These are phyloP conservation scores for Saimiri boliviensis DNA, from an alignment of 2,113 vertebrate genomes.

Conservation along the genomic window DNA sequence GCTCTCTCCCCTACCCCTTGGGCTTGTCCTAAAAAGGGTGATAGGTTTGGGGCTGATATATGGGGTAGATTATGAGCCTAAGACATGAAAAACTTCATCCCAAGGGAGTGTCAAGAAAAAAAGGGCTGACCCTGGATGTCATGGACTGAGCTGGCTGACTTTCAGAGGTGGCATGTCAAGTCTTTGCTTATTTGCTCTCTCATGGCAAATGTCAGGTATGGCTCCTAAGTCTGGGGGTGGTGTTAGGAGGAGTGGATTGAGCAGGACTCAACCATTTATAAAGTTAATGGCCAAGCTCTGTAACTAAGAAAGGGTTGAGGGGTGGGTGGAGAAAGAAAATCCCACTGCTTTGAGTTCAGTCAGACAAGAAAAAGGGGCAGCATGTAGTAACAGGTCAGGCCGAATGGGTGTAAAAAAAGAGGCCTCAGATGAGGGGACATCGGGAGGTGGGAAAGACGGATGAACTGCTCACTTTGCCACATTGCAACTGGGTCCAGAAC, in stretches of 20 bases:
- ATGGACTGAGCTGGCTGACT: not conserved
- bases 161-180: not conserved
- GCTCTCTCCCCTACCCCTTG: not conserved
- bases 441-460: not conserved
- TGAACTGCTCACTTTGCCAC: not conserved
- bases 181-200: not conserved
- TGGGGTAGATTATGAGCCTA: not conserved
- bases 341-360: not conserved
- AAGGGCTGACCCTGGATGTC: not conserved
- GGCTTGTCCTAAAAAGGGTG: not conserved
- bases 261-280: not conserved
- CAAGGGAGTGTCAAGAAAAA: not conserved
- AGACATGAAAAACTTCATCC: not conserved
- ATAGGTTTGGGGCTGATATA: not conserved
- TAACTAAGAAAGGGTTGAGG: not conserved
- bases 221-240: not conserved
- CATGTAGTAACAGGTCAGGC: not conserved
- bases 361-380: not conserved
- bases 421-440: not conserved
- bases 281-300: not conserved
- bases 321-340: not conserved
- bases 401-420: not conserved
- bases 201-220: not conserved
- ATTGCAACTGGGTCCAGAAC: not conserved
- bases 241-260: fast-evolving